Conservation (phyloP, 2,113 vertebrate genomes). For the Acanthochromis polyacanthus region DNA sequence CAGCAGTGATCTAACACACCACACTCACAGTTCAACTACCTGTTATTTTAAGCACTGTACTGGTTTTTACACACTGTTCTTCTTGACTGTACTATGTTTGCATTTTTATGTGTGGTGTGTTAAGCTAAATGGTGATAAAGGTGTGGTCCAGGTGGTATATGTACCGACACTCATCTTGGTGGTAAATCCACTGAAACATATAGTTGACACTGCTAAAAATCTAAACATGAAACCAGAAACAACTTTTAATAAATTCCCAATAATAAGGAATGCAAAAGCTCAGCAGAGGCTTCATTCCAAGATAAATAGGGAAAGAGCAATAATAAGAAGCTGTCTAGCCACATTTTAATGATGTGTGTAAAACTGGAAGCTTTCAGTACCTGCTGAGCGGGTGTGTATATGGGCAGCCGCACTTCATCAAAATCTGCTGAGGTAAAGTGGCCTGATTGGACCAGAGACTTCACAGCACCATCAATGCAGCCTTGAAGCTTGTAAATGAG, state of each 20-base stretch:
- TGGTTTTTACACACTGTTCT: no score
- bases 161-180: no score
- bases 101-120: no score
- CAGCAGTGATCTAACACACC: no score
- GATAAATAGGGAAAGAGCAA: neutral
- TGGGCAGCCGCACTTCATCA: conserved; percentile 83
- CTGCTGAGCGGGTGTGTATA: conserved; percentile 88
- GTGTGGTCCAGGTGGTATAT: no score
- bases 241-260: neutral
- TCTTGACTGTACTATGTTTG: no score
- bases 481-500: conserved; percentile 81
- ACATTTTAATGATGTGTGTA: neutral
- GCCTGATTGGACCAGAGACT: conserved; percentile 70
- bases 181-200: no score
- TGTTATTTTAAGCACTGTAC: no score
- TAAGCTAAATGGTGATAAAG: no score
- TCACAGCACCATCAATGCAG: conserved; percentile 77
- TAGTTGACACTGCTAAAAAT: no score
- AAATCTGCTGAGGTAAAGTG: conserved; percentile 83
- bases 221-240: no score
- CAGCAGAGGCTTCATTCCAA: neutral
- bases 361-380: conserved; percentile 58
- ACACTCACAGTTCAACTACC: no score
- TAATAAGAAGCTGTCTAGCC: neutral
- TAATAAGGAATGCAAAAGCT: neutral